Conservation (phyloP, 2,113 vertebrate species). For the Anolis carolinensis region DNA sequence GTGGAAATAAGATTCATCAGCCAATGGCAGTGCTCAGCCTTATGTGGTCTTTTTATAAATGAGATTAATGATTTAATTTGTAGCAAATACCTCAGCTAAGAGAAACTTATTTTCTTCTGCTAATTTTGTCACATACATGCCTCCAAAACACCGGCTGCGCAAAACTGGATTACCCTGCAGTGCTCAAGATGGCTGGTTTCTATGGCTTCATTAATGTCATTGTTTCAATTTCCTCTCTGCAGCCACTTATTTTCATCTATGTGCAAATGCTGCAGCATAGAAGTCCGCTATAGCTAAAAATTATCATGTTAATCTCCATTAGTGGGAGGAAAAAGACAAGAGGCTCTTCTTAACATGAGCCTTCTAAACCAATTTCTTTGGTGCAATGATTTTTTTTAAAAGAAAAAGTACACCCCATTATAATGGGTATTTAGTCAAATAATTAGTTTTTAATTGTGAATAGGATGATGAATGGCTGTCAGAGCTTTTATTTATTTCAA, state of each 20-base stretch:
- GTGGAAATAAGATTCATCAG: constrained; percentile 43
- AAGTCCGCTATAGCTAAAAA: constrained; percentile 50
- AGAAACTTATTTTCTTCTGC: constrained; percentile 68
- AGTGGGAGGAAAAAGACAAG: constrained; percentile 28
- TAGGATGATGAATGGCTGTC: constrained; percentile 56
- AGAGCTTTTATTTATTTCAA: constrained; percentile 55
- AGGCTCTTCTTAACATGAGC: constrained; percentile 39
- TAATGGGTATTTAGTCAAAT: constrained; percentile 64
- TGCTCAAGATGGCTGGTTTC: constrained; percentile 30
- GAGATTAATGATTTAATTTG: constrained; percentile 72
- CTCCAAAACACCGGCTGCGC: constrained; percentile 60
- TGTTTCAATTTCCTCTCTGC: constrained; percentile 46
- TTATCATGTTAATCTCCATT: constrained; percentile 32
- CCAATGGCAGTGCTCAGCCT: constrained; percentile 19
- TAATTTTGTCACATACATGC: constrained; percentile 67
- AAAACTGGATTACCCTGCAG: constrained; percentile 56
- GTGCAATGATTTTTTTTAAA: constrained; percentile 23
- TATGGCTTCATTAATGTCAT: constrained; percentile 60
- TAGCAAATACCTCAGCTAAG: constrained; percentile 59
- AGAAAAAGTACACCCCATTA: constrained; percentile 56
- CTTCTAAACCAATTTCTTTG: constrained; percentile 39
- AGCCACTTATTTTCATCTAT: constrained; percentile 60
- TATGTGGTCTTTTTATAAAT: constrained; percentile 64
- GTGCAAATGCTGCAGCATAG: constrained; percentile 34
- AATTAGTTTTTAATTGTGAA: constrained; percentile 75